Percentiles rank a stretch among this genome's conserved stretches.
phyloP scores from a whole-genome alignment of 2,888 invertebrate genomes.

The Aquatica leii region DNA sequence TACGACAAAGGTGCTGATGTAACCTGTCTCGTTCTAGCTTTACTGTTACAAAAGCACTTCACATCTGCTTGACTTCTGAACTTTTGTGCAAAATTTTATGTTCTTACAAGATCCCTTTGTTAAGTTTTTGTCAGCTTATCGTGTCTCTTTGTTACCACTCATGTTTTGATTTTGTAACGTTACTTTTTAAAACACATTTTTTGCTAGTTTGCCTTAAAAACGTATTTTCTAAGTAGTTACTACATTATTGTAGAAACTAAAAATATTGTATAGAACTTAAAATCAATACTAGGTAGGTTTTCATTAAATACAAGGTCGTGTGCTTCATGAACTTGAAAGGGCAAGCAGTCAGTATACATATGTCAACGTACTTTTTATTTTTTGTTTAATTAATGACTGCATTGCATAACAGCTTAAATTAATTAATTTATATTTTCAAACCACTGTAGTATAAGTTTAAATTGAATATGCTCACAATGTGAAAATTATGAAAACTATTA shows the following conservation, averaged over 20 bases:
- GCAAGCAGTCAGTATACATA: conserved; percentile 11
- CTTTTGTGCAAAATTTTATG: conserved; percentile 37
- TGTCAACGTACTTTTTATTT: conserved; percentile 5
- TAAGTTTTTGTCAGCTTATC: conserved; percentile 16
- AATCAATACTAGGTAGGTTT: conserved; percentile 8
- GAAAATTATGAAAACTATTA: neutral
- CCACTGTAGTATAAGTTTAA: neutral
- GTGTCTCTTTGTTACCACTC: conserved; percentile 11
- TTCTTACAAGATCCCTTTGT: conserved; percentile 37
- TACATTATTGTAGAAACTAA: neutral
- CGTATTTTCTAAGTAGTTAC: neutral
- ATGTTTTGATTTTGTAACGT: conserved; percentile 6
- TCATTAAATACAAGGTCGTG: conserved; percentile 21
- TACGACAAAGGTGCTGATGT: too few relatives aligned
- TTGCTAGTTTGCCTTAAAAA: neutral
- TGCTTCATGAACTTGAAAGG: conserved; percentile 25
- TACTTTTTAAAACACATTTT: too few relatives aligned
- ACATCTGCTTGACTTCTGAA: conserved; percentile 34
- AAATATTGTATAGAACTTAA: neutral
- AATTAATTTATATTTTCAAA: conserved; percentile 15
- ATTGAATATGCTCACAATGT: neutral
- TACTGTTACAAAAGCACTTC: conserved; percentile 18
- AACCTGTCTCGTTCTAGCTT: too few relatives aligned
- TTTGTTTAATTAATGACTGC: conserved; percentile 20
- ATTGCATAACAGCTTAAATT: conserved; percentile 17